phyloP scores from a whole-genome alignment of 1,140 invertebrate genomes.

The Hypsibius dujardini region DNA sequence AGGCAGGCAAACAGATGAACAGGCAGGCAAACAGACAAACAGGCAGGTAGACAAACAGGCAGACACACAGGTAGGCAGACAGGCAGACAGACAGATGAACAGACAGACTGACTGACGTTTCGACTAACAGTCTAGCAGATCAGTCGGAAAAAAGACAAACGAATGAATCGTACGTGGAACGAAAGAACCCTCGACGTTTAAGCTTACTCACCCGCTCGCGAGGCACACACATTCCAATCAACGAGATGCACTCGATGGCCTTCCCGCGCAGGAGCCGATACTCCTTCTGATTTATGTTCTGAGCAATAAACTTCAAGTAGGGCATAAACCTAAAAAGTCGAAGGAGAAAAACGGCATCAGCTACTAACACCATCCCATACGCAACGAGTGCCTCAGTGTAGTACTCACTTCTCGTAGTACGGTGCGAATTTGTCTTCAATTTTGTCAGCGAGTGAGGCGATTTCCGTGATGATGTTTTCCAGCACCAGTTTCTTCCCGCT shows the following conservation, averaged over 20 bases:
- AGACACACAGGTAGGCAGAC: too few species aligned
- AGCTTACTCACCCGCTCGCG: conserved; percentile 50
- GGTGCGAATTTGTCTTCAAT: conserved; percentile 81
- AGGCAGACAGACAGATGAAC: too few species aligned
- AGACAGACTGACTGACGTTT: too few species aligned
- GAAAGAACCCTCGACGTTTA: not conserved
- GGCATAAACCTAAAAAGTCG: conserved; percentile 66
- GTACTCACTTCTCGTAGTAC: conserved; percentile 42
- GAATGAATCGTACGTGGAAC: not conserved
- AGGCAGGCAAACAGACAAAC: too few species aligned
- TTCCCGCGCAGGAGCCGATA: conserved; percentile 75
- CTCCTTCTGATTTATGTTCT: conserved; percentile 71
- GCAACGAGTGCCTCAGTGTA: not conserved
- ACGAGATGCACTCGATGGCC: conserved; percentile 92
- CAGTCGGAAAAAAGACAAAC: not conserved
- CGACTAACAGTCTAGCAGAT: not conserved
- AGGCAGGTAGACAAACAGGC: too few species aligned
- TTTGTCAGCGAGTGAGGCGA: conserved; percentile 96
- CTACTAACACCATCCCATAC: conserved; percentile 19
- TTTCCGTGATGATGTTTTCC: conserved; percentile 93
- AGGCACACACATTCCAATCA: conserved; percentile 93
- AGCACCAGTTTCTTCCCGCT: conserved; percentile 86
- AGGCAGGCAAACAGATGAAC: too few species aligned
- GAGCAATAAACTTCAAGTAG: conserved; percentile 88
- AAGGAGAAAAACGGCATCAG: conserved; percentile 7